Evolutionary conservation across 2,888 invertebrate species (phyloP).

Genomic region (Andrena trimmerana): DNA sequence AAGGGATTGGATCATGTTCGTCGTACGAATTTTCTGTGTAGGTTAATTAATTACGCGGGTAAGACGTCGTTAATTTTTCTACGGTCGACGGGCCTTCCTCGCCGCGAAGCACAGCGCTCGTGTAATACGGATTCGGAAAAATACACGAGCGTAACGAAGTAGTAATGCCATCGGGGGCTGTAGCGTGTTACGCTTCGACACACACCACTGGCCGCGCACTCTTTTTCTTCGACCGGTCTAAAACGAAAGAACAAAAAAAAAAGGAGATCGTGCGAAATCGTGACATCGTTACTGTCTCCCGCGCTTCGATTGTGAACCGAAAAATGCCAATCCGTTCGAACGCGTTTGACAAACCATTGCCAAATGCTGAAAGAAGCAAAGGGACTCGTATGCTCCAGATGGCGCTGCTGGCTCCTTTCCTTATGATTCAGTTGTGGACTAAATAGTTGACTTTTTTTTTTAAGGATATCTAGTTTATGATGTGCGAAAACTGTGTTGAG

Average conservation of each 20-base stretch:
- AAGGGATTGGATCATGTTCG: constrained; percentile 32
- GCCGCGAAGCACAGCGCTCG: constrained; percentile 41
- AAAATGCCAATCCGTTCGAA: background rate
- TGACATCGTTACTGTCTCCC: constrained; percentile 75
- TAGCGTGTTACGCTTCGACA: constrained; percentile 80
- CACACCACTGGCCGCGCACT: constrained; percentile 80
- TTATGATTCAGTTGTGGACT: no score
- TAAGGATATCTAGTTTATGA: no score
- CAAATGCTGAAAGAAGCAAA: no score
- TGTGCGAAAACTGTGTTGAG: no score
- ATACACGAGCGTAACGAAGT: constrained; percentile 79
- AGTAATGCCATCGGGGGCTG: constrained; percentile 75
- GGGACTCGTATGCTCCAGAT: no score
- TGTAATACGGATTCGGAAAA: constrained; percentile 74
- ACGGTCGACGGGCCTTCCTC: constrained; percentile 55
- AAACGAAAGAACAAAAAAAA: constrained; percentile 58
- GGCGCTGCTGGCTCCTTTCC: no score
- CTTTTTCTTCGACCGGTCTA: constrained; percentile 71
- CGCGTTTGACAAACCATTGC: no score
- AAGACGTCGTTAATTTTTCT: constrained; percentile 58
- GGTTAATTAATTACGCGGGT: constrained; percentile 69
- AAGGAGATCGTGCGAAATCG: constrained; percentile 78
- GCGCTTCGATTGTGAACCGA: constrained; percentile 41
- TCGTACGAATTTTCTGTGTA: constrained; percentile 39
- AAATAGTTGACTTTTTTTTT: no score